Percentiles rank a stretch among this genome's conserved stretches.
These are phyloP conservation scores for Speoplatyrhinus poulsoni DNA, from an alignment of 2,113 vertebrate genomes.

Conservation along the genomic window DNA sequence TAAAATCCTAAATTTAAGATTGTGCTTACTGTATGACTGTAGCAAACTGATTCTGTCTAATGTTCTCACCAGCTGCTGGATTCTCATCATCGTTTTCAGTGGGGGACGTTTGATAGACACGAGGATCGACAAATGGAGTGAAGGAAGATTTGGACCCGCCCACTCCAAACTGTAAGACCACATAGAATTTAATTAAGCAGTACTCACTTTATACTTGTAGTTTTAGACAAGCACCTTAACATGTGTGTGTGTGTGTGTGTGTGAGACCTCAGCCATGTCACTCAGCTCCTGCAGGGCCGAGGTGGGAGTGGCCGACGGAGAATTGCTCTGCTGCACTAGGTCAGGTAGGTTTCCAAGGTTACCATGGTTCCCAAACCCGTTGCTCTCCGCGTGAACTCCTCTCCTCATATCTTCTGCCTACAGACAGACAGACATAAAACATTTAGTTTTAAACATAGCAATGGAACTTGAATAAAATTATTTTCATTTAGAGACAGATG, in stretches of 20 bases:
- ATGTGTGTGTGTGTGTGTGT: slow-evolving; percentile 4
- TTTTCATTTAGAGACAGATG: background rate
- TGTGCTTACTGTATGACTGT: background rate
- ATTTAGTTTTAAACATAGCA: background rate
- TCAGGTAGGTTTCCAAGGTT: slow-evolving; percentile 95
- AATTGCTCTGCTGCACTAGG: slow-evolving; percentile 95
- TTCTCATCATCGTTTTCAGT: slow-evolving; percentile 86
- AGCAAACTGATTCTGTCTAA: background rate
- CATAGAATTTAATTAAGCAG: background rate
- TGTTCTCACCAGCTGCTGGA: slow-evolving; percentile 81
- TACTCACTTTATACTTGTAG: background rate
- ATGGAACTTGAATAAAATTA: background rate
- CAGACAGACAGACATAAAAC: slow-evolving; percentile 14
- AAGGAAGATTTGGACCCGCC: slow-evolving; percentile 92
- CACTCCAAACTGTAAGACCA: slow-evolving; percentile 82
- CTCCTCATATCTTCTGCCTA: slow-evolving; percentile 88
- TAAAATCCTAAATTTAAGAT: background rate
- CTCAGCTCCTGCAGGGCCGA: slow-evolving; percentile 86
- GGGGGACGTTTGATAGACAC: slow-evolving; percentile 91
- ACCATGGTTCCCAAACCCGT: slow-evolving; percentile 92
- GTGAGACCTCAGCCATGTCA: slow-evolving; percentile 85
- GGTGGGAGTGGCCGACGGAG: slow-evolving; percentile 88
- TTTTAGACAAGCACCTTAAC: background rate
- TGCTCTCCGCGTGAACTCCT: slow-evolving; percentile 88
- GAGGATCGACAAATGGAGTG: slow-evolving; percentile 91